These are phyloP conservation scores for Gasterosteus nipponicus DNA, from an alignment of 2,113 vertebrate species.

Conservation along the genomic window DNA sequence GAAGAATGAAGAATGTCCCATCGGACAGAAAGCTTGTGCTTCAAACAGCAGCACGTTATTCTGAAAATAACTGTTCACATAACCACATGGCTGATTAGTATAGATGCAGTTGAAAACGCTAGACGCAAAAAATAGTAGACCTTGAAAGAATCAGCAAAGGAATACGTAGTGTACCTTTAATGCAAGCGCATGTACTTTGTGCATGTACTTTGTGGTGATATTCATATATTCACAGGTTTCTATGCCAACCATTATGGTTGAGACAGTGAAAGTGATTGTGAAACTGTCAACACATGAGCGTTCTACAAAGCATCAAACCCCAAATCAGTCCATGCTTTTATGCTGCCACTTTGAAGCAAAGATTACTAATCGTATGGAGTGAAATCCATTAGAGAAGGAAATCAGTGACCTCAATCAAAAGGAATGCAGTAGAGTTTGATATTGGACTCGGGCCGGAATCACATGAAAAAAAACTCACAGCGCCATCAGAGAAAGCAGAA, in stretches of 20 bases:
- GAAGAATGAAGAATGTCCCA: not conserved
- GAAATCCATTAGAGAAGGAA: not conserved
- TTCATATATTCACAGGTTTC: not conserved
- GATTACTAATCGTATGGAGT: not conserved
- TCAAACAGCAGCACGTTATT: too few species aligned
- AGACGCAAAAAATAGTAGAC: too few species aligned
- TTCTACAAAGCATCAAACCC: not conserved
- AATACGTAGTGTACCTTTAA: too few species aligned
- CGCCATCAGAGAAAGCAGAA: too few species aligned
- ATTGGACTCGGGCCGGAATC: too few species aligned
- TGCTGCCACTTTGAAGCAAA: slow-evolving; percentile 2
- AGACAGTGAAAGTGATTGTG: too few species aligned
- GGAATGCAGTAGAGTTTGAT: not conserved
- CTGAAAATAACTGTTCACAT: too few species aligned
- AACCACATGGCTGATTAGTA: too few species aligned
- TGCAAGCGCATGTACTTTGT: not conserved
- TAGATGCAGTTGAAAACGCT: too few species aligned
- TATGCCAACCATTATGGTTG: not conserved
- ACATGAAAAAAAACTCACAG: not conserved
- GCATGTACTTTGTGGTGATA: not conserved
- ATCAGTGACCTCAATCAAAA: not conserved
- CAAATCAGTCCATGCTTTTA: not conserved
- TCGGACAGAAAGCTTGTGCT: too few species aligned
- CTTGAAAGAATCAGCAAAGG: too few species aligned
- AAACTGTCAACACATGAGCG: not conserved